Conservation (phyloP, 2,797 vertebrate species). For the Sparidentex hasta region DNA sequence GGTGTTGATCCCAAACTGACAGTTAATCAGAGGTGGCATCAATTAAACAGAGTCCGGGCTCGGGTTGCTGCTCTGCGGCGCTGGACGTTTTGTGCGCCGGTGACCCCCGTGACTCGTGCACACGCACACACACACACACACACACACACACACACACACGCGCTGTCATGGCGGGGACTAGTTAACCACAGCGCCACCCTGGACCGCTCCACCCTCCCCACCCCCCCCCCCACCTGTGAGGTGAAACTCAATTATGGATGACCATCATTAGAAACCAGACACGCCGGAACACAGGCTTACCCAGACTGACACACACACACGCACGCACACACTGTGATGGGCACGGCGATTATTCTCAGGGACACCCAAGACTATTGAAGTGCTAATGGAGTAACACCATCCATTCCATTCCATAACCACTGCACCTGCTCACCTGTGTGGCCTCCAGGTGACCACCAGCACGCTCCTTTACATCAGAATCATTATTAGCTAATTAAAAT, state of each 20-base stretch:
- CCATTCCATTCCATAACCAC: conserved; percentile 59
- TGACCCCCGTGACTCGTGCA: conserved; percentile 74
- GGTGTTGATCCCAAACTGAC: conserved; percentile 80
- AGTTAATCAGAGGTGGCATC: conserved; percentile 83
- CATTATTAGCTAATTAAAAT: neutral
- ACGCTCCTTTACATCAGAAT: conserved; percentile 17
- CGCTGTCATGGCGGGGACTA: conserved; percentile 38
- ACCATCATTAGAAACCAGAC: conserved; percentile 87
- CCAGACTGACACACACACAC: conserved; percentile 59
- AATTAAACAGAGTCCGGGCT: conserved; percentile 78
- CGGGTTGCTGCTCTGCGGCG: conserved; percentile 67
- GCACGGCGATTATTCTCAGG: conserved; percentile 67
- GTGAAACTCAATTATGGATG: conserved; percentile 84
- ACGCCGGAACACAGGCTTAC: conserved; percentile 63
- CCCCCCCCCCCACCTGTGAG: conserved; percentile 45
- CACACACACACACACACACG: conserved; percentile 9
- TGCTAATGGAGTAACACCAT: conserved; percentile 76
- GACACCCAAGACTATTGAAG: conserved; percentile 80
- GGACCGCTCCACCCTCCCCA: too few relatives aligned
- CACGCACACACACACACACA: conserved; percentile 11
- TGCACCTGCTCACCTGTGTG: conserved; percentile 45
- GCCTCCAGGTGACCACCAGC: conserved; percentile 45
- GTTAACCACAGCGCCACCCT: conserved; percentile 65
- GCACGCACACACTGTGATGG: conserved; percentile 55
- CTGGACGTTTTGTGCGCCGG: conserved; percentile 78